Evolutionary conservation across 2,888 invertebrate genomes (phyloP), one percentile per base, ranked within the genome.

Genomic region (Ganaspis brasiliensis): DNA sequence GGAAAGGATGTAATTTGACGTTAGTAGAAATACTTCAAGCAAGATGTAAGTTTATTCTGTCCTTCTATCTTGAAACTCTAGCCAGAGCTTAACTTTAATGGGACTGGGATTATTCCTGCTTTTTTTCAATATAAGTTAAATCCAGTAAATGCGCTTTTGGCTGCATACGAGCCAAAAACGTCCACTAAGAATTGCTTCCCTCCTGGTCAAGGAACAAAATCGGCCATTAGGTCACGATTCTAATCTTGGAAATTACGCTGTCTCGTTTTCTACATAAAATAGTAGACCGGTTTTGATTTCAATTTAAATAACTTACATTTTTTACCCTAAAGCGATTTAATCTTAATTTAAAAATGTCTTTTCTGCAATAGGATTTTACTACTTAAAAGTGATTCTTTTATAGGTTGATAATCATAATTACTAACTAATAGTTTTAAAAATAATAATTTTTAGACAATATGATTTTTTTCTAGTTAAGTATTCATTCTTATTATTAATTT

Each of bases 1-100:
- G 21, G 40, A 24, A 19, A 37, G n/a, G n/a, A 3, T 40, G 21
- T 45, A 40, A 67, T 67, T 14, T 14, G 21, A 67, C 24, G 45
- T 45, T 67, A 21, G 35, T 21, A 14, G 9, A 21, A 21, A 52
- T 35, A 63, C 21, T 67, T 74, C 52, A 81, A 79, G 63, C 74
- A 73, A n/a, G 75, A 78, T 80, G 79, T 75, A 81, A 81, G 79
- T 84, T 81, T 63, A 16, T 59, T 71, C 35, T 61, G 45, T 24
- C 14, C 16, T 37, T 37, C 37, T 21, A 57, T 73, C 73, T 74
- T 45, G 72, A 70, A 71, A 55, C 76, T 82, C 75, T 74, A 82
- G 79, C 80, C 79, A 79, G 81, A 81, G 80, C 80, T 85, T 84
- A 86, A 85, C 83, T 86, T 86, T 85, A 81, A 86, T 84, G 78